These are phyloP conservation scores for Erebia aethiops DNA, from an alignment of 2,888 invertebrate genomes.

Conservation along the genomic window DNA sequence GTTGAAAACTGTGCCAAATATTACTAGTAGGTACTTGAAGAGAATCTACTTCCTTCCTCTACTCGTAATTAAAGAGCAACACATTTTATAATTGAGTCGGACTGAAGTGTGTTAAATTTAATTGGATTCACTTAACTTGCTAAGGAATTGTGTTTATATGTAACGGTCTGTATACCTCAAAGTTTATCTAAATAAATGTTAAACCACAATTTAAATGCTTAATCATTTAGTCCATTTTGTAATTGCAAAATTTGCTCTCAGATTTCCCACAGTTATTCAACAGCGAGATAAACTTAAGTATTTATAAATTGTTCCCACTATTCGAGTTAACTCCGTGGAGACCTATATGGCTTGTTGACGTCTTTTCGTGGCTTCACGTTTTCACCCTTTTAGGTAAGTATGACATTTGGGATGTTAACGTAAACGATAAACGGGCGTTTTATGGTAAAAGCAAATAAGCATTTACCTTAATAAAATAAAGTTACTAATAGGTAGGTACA, in stretches of 20 bases:
- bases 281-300: background rate
- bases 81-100: background rate
- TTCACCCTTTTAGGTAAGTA: conserved; percentile 6
- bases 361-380: background rate
- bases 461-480: background rate
- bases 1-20: conserved; percentile 42
- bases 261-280: background rate
- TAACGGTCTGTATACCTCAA: too few species aligned
- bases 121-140: conserved; percentile 23
- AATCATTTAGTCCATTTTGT: background rate
- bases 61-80: conserved; percentile 24
- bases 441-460: background rate
- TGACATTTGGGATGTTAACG: background rate
- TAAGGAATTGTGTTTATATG: background rate
- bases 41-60: conserved; percentile 42
- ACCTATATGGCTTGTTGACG: background rate
- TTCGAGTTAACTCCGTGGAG: conserved; percentile 3
- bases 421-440: conserved; percentile 9
- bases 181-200: too few species aligned
- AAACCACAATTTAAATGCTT: background rate
- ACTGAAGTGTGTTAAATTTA: conserved; percentile 28
- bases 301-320: conserved; percentile 7
- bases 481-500: background rate
- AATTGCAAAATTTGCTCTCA: background rate
- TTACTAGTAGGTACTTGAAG: conserved; percentile 27